A percentile compares a stretch with the other conserved stretches of the same genome.
These are phyloP conservation scores for Petrophora chlorosata DNA, from an alignment of 2,888 invertebrate genomes.

Conservation along the genomic window DNA sequence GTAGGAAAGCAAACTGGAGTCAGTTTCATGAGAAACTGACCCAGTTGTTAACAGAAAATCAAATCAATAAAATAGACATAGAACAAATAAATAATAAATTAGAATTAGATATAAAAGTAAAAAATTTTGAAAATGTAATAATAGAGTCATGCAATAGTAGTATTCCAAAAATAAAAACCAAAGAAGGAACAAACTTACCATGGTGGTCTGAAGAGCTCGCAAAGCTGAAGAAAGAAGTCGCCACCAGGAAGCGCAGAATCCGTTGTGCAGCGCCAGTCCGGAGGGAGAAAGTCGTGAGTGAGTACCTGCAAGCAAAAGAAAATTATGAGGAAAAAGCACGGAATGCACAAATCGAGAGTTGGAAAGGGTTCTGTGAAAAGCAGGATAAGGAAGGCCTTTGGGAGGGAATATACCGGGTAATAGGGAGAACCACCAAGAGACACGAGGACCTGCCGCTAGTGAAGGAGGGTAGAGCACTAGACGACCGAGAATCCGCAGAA, in stretches of 20 bases:
- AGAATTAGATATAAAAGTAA: not conserved
- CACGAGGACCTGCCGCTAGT: constrained; percentile 8
- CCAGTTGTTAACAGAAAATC: constrained; percentile 10
- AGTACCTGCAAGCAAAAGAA: constrained; percentile 29
- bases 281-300: constrained; percentile 19
- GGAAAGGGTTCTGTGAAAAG: constrained; percentile 30
- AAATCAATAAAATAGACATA: not conserved
- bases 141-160: not conserved
- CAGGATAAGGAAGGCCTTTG: constrained; percentile 20
- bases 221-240: constrained; percentile 18
- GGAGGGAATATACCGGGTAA: too few species aligned
- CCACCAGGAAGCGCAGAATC: too few species aligned
- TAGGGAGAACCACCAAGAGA: constrained; percentile 7
- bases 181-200: constrained; percentile 10
- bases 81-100: not conserved
- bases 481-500: constrained; percentile 3
- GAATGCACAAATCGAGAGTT: constrained; percentile 25
- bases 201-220: constrained; percentile 33
- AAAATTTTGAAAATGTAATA: constrained; percentile 2
- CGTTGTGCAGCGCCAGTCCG: constrained; percentile 26
- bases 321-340: constrained; percentile 19
- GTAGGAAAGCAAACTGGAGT: not conserved
- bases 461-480: not conserved
- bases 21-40: not conserved
- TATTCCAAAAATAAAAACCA: constrained; percentile 2